Conservation (phyloP, 2,113 vertebrate genomes). For the Pituophis catenifer region DNA sequence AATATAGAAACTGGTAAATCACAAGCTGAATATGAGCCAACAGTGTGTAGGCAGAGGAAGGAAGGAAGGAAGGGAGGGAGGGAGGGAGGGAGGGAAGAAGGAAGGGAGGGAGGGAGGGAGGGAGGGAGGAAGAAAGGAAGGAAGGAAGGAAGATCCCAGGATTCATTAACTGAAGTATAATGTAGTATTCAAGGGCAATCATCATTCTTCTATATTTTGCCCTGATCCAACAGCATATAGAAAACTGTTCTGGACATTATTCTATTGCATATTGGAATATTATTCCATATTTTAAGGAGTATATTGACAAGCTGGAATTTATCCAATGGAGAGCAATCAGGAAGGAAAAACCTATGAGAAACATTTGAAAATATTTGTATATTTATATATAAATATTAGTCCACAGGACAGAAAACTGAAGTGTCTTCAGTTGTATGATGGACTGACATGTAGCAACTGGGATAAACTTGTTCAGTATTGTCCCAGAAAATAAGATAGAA, state of each 20-base stretch:
- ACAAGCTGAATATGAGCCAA: neutral
- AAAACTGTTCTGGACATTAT: neutral
- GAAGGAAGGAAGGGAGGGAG: neutral
- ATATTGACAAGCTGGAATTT: neutral
- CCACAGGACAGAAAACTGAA: neutral
- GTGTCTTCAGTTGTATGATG: neutral
- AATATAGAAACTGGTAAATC: neutral
- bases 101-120: too few relatives aligned
- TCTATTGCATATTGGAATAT: neutral
- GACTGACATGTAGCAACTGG: neutral
- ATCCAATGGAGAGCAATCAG: neutral
- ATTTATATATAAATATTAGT: neutral
- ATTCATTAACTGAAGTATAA: neutral
- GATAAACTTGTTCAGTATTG: neutral
- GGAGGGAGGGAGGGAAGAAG: too few relatives aligned
- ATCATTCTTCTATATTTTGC: neutral
- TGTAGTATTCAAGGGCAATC: neutral
- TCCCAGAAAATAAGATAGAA: neutral
- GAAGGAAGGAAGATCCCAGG: neutral
- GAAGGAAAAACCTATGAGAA: neutral
- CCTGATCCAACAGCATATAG: neutral
- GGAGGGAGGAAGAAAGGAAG: too few relatives aligned
- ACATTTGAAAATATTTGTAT: neutral
- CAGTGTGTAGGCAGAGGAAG: neutral
- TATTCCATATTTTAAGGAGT: neutral